Conservation (phyloP, 2,888 invertebrate species). For the Anthrax anthrax region DNA sequence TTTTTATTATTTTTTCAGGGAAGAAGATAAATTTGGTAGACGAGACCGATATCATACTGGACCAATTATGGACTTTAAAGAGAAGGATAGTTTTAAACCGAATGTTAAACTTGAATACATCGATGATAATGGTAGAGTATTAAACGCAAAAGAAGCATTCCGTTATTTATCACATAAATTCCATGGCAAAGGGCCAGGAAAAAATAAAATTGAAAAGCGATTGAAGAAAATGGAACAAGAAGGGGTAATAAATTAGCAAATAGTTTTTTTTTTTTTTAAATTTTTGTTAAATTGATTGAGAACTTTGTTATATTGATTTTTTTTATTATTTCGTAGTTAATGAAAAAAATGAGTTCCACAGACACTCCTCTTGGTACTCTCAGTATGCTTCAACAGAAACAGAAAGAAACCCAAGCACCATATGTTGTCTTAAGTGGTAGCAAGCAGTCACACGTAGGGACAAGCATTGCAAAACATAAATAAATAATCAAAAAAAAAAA, state of each 20-base stretch:
- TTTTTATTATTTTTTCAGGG: conserved; percentile 34
- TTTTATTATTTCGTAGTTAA: conserved; percentile 41
- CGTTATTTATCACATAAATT: conserved; percentile 93
- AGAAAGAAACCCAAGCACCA: conserved; percentile 84
- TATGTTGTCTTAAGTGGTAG: conserved; percentile 86
- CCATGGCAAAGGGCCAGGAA: conserved; percentile 98
- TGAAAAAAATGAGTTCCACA: conserved; percentile 96
- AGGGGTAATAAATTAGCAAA: conserved; percentile 42
- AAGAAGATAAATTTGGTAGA: conserved; percentile 67
- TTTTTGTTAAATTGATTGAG: background rate
- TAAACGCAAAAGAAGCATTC: conserved; percentile 94
- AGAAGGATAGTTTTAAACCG: conserved; percentile 80
- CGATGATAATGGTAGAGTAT: conserved; percentile 85
- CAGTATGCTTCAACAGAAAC: conserved; percentile 87
- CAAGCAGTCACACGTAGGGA: conserved; percentile 45
- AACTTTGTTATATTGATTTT: background rate
- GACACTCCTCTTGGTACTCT: conserved; percentile 94
- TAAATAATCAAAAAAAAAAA: conserved; percentile 11
- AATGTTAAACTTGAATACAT: conserved; percentile 93
- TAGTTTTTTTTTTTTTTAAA: background rate
- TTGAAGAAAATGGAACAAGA: conserved; percentile 90
- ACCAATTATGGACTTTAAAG: conserved; percentile 81
- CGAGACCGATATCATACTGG: conserved; percentile 62
- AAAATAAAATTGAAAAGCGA: conserved; percentile 94
- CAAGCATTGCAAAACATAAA: conserved; percentile 31